Percentiles rank a stretch among this genome's conserved stretches.
phyloP scores from a whole-genome alignment of 2,888 invertebrate species.

The Dysmachus trigonus region DNA sequence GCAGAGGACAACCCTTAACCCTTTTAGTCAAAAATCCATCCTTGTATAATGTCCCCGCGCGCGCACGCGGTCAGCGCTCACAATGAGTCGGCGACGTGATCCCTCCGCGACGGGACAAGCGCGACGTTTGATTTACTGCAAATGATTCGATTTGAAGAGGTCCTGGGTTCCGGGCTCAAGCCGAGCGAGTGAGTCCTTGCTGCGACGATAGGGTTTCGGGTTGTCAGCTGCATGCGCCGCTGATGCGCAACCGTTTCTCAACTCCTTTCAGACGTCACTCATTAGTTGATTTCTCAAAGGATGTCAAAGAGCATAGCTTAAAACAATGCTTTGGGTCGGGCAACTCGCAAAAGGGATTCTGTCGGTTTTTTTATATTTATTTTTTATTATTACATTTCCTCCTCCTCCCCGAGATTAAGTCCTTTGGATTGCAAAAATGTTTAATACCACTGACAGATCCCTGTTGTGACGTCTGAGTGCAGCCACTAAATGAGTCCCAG shows the following conservation, averaged over 20 bases:
- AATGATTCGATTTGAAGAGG: constrained; percentile 39
- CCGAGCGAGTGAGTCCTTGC: constrained; percentile 12
- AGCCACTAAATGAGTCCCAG: constrained; percentile 10
- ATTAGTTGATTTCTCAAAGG: constrained; percentile 44
- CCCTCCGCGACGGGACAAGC: not conserved
- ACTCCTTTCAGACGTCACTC: constrained; percentile 43
- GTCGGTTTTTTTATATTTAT: not conserved
- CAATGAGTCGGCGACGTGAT: not conserved
- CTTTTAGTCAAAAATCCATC: not conserved
- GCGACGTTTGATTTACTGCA: constrained; percentile 43
- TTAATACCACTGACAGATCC: constrained; percentile 31
- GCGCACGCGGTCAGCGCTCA: constrained; percentile 21
- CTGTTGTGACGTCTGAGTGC: constrained; percentile 30
- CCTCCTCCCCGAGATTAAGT: not conserved
- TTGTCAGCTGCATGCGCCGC: constrained; percentile 32
- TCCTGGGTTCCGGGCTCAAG: not conserved
- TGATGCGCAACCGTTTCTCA: constrained; percentile 38
- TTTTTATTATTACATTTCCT: not conserved
- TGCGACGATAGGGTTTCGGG: not conserved
- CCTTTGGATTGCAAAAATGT: not conserved
- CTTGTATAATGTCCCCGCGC: not conserved
- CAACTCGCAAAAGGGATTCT: not conserved
- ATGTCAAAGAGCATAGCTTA: constrained; percentile 37
- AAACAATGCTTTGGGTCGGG: not conserved
- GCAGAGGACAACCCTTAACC: not conserved